Base-by-base conservation (phyloP, 2,888 invertebrate species). In the Deilephila elpenor region DNA sequence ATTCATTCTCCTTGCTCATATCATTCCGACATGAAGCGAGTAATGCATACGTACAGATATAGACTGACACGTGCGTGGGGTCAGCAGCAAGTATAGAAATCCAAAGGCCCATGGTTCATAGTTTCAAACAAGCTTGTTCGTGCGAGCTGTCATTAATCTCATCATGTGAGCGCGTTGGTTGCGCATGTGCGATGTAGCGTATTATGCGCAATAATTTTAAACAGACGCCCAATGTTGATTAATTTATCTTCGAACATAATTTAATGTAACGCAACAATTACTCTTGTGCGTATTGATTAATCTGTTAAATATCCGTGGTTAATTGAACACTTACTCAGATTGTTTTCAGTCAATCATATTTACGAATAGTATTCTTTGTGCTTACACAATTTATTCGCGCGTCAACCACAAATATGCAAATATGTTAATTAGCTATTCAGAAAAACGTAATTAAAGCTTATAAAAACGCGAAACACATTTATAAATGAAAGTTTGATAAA, bases 191-290 rank as follows among this genome's bases (percentile, higher is more conserved):
- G 78, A 74, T 78, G 79, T 74, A 75, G 76, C 76, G 76, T 80
- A 70, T 78, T 79, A 79, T 77, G 74, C 74, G 76, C 77, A 79
- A 82, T 84, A 83, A 84, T 81, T 84, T 82, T 81, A 82, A 87
- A 83, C 87, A 88, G 86, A 85, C 82, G 83, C 78, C 76, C 77
- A 74, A 77, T 78, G 79, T 74, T 75, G 82, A 86, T 76, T 83
- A 83, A 85, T 85, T 86, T 84, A 86, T 83, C 75, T 75, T 75
- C 73, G 70, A 74, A 75, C 75, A 75, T 79, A 72, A 78, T 79
- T 80, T 78, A 76, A 78, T 79, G 77, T 76, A 79, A 78, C 70
- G 71, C 61, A 73, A 73, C 76, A 73, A 77, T 78, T 75, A 75
- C 71, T 74, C 76, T 79, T 77, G 74, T 74, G 62, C 74, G 59